Evolutionary conservation across 2,888 invertebrate species (phyloP).

Genomic region (Harpalus rubripes): DNA sequence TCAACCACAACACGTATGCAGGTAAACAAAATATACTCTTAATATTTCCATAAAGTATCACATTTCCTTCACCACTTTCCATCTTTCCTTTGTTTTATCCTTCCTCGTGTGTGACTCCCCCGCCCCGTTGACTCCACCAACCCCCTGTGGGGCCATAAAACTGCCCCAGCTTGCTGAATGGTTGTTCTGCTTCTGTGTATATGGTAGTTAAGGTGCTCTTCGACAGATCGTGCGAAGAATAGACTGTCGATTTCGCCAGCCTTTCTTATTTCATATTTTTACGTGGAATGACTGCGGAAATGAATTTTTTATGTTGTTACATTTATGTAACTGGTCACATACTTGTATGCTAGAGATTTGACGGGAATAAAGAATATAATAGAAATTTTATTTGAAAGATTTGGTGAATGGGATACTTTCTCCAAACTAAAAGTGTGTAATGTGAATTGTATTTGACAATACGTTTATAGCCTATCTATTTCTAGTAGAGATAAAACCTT

Average conservation of each 20-base stretch:
- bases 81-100: constrained; percentile 29
- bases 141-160: constrained; percentile 52
- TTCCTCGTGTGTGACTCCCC: constrained; percentile 13
- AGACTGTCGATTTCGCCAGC: constrained; percentile 49
- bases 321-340: constrained; percentile 42
- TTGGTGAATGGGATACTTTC: not conserved
- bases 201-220: constrained; percentile 60
- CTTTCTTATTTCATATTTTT: constrained; percentile 57
- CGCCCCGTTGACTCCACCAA: not conserved
- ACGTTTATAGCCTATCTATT: no score
- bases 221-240: constrained; percentile 56
- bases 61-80: constrained; percentile 32
- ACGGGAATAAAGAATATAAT: constrained; percentile 13
- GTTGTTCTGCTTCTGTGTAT: constrained; percentile 63
- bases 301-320: constrained; percentile 34
- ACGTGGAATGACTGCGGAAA: constrained; percentile 59
- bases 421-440: not conserved
- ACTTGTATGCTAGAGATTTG: constrained; percentile 23
- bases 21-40: constrained; percentile 13
- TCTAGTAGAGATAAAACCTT: no score
- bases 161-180: constrained; percentile 55
- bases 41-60: constrained; percentile 45
- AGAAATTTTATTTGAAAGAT: constrained; percentile 20
- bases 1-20: not conserved
- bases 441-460: not conserved